Percentiles rank a stretch among this genome's conserved stretches.
These are phyloP conservation scores for Automeris io DNA, from an alignment of 2,888 invertebrate genomes.

Conservation along the genomic window DNA sequence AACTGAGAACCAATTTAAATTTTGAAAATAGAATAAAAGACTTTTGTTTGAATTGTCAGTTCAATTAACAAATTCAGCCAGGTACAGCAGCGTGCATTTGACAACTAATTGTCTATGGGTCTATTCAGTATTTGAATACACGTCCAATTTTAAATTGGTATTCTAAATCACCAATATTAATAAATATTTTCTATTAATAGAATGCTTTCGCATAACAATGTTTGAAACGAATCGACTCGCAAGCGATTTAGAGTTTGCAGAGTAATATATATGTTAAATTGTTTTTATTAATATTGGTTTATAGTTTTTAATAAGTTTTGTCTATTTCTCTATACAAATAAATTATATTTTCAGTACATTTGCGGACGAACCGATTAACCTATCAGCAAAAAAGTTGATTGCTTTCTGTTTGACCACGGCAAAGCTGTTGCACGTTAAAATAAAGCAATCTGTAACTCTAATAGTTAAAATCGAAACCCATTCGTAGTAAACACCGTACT, in stretches of 20 bases:
- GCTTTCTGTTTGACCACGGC: neutral
- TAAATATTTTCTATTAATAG: neutral
- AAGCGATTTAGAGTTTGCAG: neutral
- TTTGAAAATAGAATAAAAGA: constrained; percentile 33
- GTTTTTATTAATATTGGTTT: too few species aligned
- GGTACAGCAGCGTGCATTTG: constrained; percentile 35
- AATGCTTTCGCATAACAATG: neutral
- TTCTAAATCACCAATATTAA: neutral
- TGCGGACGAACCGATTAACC: too few species aligned
- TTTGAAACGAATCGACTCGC: neutral
- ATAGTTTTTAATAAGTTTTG: too few species aligned
- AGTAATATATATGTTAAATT: too few species aligned
- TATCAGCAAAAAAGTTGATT: too few species aligned
- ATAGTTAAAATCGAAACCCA: constrained; percentile 16
- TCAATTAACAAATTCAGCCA: constrained; percentile 51
- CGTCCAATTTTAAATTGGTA: constrained; percentile 3
- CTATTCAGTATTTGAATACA: constrained; percentile 6
- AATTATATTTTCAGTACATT: too few species aligned
- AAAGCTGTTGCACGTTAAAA: constrained; percentile 1
- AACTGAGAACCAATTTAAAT: constrained; percentile 14
- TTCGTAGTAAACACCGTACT: constrained; percentile 31
- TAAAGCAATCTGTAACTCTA: constrained; percentile 12
- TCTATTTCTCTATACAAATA: too few species aligned
- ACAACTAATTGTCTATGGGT: constrained; percentile 31
- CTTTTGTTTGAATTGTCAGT: constrained; percentile 41